Base-by-base conservation (phyloP, 2,888 invertebrate species). In the Platypus cylindrus region DNA sequence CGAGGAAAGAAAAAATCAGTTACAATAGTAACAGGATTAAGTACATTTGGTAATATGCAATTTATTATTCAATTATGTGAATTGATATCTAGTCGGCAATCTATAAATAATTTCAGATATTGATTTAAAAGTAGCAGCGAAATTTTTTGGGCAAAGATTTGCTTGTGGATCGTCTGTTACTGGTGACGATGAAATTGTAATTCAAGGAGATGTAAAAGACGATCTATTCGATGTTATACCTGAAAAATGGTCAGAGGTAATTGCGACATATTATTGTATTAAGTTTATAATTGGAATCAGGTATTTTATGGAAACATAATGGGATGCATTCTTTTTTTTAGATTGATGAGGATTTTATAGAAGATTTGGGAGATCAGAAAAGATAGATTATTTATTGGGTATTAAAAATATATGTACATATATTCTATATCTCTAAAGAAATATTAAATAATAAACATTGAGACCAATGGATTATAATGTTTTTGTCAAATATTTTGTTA, bases 111-210 rank as follows among this genome's bases (percentile, higher is more conserved):
- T n/a, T n/a, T 20, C 65, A 91, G 94, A 89, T 62, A 93, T 98
- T 62, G 97, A 98, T 63, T 66, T 97, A 40, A 98, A 98, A 66
- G 89, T 89, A 44, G 98, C 97, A 34, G 86, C 94, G 17, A 98
- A 98, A 62, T 91, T 87, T 60, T 97, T 98, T 66, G 91, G 94
- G 24, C 86, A 87, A 37, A 90, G 85, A 63, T 98, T 98, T 68
- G 94, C 97, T 3, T 98, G 97, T 65, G 97, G 97, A n/a, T 91
- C 94, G 5, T 97, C 97, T 7, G 94, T 98, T 1, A 95, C 95
- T 17, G 95, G 93, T 4, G 91, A 94, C 48, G 97, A 98, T 70
- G 98, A 98, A 65, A 97, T 98, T 56, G 97, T 98, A 28, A 94
- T 98, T 56, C 97, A 98, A 64, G 97, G 95, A 34, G 95, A 97